Evolutionary conservation across 1,140 invertebrate genomes (phyloP).

Genomic region (Drosophila tsacasi): DNA sequence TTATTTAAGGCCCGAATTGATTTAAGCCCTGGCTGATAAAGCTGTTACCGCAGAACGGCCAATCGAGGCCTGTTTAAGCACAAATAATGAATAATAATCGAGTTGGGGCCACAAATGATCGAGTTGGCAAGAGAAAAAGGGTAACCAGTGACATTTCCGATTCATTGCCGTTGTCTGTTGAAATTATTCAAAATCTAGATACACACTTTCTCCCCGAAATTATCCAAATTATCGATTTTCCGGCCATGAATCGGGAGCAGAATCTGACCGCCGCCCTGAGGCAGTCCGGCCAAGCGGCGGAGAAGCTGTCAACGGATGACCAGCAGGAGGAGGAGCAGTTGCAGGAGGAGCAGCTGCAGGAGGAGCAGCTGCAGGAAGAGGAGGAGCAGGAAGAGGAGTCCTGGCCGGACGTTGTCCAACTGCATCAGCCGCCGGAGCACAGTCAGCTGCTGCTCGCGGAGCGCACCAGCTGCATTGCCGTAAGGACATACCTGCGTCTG

Average conservation of each 20-base stretch:
- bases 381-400: neutral
- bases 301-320: neutral
- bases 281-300: neutral
- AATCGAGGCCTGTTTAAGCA: neutral
- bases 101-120: neutral
- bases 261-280: conserved; percentile 1
- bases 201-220: neutral
- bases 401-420: conserved; percentile 92
- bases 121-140: neutral
- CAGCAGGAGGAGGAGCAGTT: neutral
- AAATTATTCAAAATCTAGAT: neutral
- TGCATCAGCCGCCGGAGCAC: conserved; percentile 95
- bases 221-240: neutral
- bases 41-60: neutral
- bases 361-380: neutral
- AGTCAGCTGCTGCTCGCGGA: conserved; percentile 96
- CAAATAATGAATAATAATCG: neutral
- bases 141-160: neutral
- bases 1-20: neutral
- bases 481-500: conserved; percentile 96
- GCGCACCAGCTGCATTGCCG: conserved; percentile 94
- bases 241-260: conserved; percentile 15
- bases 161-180: neutral
- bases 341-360: neutral
- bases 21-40: neutral